Evolutionary conservation across 2,113 vertebrate genomes (phyloP).

Genomic region (Salvelinus alpinus): DNA sequence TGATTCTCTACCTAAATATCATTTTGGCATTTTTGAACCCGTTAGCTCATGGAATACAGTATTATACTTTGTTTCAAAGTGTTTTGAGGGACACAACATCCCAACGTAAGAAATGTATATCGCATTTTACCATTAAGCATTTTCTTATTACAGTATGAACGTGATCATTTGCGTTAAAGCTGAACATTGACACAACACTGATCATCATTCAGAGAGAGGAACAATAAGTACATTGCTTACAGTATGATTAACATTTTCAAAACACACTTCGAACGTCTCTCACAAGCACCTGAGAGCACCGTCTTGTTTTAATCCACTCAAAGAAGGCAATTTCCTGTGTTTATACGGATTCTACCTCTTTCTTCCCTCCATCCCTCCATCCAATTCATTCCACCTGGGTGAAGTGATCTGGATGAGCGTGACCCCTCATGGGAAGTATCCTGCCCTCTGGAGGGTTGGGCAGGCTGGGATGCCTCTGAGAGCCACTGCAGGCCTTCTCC

Average conservation of each 20-base stretch:
- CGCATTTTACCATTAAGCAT: not conserved
- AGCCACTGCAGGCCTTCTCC: constrained; percentile 58
- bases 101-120: not conserved
- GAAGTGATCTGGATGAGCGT: constrained; percentile 64
- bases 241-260: not conserved
- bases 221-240: not conserved
- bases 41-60: not conserved
- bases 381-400: constrained; percentile 62
- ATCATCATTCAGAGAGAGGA: too few species aligned
- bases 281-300: not conserved
- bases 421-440: constrained; percentile 63
- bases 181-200: too few species aligned
- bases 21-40: not conserved
- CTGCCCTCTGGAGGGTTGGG: constrained; percentile 51
- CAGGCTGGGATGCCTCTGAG: constrained; percentile 56
- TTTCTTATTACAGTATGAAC: too few species aligned
- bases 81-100: not conserved
- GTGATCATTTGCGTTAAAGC: too few species aligned
- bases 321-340: constrained; percentile 15
- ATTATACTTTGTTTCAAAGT: not conserved
- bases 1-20: not conserved
- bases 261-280: not conserved
- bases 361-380: constrained; percentile 53
- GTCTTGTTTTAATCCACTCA: constrained; percentile 13
- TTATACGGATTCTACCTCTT: constrained; percentile 20